Evolutionary conservation across 2,797 vertebrate species (phyloP), one percentile per base, ranked within the genome.

Genomic region (Epinephelus malabaricus): DNA sequence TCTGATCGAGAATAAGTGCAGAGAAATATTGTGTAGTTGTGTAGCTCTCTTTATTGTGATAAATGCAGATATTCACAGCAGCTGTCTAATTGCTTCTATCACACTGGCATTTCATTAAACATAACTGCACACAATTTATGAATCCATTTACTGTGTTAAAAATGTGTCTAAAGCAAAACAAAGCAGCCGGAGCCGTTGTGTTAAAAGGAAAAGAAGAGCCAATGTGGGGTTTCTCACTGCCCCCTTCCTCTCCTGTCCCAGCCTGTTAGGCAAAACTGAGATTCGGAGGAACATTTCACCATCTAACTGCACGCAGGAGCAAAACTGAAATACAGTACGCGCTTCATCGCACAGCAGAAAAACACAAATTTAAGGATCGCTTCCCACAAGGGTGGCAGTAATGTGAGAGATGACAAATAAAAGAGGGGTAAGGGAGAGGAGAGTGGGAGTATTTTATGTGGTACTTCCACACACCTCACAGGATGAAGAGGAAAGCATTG

Each of bases 331-430:
- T 49, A 17, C 47, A 53, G 66, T 38, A 14, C 14, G 34, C 46
- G 60, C 82, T 86, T 82, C 83, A 73, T 6, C 6, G 27, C 79
- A 79, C 80, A 54, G 5, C 23, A 68, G 49, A 60, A 65, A 60
- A 60, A 58, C 61, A 62, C 49, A 64, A 30, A 81, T 82, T 51
- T 67, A 71, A 75, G 62, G 51, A 79, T 81, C 69, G 11, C 69
- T 30, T 71, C 72, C 81, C 73, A 60, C 78, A 60, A 81, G 67
- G 46, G 69, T 76, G 67, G 60, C 77, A 54, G 62, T 81, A 86
- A 82, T 76, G 79, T 83, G 69, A 87, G 86, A 85, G 76, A 40
- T 78, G 72, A 79, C 76, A 85, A 82, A 83, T 77, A 85, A 82
- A 81, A 59, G 23, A 76, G 56, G 23, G 30, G 30, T 34, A 40